Evolutionary conservation across 2,888 invertebrate species (phyloP).

Genomic region (Drosophila pegasa): DNA sequence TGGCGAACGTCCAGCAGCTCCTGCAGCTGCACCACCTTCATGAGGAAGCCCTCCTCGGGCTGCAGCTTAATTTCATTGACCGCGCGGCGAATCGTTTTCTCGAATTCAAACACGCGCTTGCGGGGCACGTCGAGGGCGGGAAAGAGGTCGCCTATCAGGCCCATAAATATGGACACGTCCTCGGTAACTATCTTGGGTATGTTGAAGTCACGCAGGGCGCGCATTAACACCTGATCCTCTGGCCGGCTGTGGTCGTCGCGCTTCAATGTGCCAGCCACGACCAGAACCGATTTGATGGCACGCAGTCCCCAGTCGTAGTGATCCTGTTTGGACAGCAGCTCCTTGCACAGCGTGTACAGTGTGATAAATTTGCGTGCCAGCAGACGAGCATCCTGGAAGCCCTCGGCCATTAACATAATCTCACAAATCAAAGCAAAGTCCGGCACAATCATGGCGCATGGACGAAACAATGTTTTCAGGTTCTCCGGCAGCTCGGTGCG

Average conservation of each 20-base stretch:
- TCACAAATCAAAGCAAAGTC: slow-evolving; percentile 98
- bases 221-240: slow-evolving; percentile 97
- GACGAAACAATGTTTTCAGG: slow-evolving; percentile 87
- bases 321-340: slow-evolving; percentile 96
- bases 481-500: slow-evolving; percentile 95
- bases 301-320: slow-evolving; percentile 99
- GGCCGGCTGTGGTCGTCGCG: slow-evolving; percentile 91
- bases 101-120: slow-evolving; percentile 94
- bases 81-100: slow-evolving; percentile 91
- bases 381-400: slow-evolving; percentile 96
- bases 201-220: slow-evolving; percentile 97
- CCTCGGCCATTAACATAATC: slow-evolving; percentile 99
- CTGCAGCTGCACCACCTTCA: slow-evolving; percentile 96
- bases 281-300: slow-evolving; percentile 97
- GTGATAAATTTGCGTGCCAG: slow-evolving; percentile 98
- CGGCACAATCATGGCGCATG: slow-evolving; percentile 99
- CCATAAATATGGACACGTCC: slow-evolving; percentile 97
- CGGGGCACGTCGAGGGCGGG: slow-evolving; percentile 96
- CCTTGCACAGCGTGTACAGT: slow-evolving; percentile 95
- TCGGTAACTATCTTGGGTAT: slow-evolving; percentile 97
- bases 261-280: slow-evolving; percentile 97
- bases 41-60: slow-evolving; percentile 95
- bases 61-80: slow-evolving; percentile 94
- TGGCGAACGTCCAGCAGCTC: slow-evolving; percentile 97
- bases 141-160: slow-evolving; percentile 96